A percentile compares a stretch with the other conserved stretches of the same genome.
Conservation (phyloP, 2,113 vertebrate species). For the Rhegmatorhina hoffmannsi region DNA sequence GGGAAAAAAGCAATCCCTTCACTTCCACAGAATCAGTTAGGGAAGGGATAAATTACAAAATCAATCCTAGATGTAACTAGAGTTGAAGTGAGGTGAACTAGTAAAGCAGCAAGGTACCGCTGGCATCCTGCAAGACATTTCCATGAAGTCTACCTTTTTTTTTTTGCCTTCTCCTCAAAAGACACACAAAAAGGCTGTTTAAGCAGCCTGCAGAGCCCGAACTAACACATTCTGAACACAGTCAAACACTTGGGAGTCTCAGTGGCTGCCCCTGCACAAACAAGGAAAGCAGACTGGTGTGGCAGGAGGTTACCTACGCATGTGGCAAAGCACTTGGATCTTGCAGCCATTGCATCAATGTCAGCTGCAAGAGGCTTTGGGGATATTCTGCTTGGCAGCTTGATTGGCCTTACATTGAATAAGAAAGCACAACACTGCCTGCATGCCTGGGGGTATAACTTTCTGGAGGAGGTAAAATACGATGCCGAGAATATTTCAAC, state of each 20-base stretch:
- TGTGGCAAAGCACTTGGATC: background rate
- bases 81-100: constrained; percentile 25
- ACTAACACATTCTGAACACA: background rate
- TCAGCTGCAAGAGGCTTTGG: background rate
- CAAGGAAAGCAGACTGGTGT: background rate
- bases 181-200: background rate
- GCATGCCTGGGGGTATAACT: background rate
- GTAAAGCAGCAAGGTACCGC: background rate
- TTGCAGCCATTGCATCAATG: background rate
- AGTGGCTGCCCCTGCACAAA: background rate
- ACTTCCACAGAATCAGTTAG: background rate
- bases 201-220: background rate
- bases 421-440: background rate
- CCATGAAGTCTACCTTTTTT: background rate
- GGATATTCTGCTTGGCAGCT: background rate
- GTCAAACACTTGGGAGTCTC: background rate
- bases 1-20: background rate
- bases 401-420: background rate
- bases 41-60: constrained; percentile 19
- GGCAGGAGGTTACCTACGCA: background rate
- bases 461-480: background rate
- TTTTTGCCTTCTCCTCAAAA: background rate
- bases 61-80: background rate
- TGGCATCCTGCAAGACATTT: background rate
- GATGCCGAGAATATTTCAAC: background rate